Percentiles rank a stretch among this genome's conserved stretches.
These are phyloP conservation scores for Anagrus nilaparvatae DNA, from an alignment of 1,140 invertebrate genomes.

Conservation along the genomic window DNA sequence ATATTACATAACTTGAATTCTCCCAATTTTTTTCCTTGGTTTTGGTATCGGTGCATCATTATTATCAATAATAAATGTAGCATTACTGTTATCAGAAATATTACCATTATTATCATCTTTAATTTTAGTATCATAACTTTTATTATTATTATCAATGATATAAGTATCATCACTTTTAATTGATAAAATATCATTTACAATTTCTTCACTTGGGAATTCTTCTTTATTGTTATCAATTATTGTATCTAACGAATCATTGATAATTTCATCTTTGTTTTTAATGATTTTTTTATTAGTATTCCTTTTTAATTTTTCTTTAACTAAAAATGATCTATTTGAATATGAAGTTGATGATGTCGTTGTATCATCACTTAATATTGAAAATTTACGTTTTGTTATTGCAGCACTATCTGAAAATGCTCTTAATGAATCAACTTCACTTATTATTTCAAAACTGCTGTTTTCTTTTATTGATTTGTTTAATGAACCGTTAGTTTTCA, in stretches of 20 bases:
- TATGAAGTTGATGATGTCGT: too few relatives aligned
- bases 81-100: constrained; percentile 27
- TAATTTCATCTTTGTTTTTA: too few relatives aligned
- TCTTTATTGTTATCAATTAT: constrained; percentile 2
- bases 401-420: constrained; percentile 20
- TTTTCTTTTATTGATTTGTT: constrained; percentile 2
- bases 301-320: too few relatives aligned
- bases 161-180: constrained; percentile 30
- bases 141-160: constrained; percentile 20
- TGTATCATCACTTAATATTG: constrained; percentile 12
- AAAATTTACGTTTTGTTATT: constrained; percentile 12
- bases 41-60: constrained; percentile 24
- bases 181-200: constrained; percentile 15
- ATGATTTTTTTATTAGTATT: too few relatives aligned
- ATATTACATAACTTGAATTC: constrained; percentile 9
- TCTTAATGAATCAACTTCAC: constrained; percentile 16
- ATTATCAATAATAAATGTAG: constrained; percentile 33
- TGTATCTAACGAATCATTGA: constrained; percentile 9
- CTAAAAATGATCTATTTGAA: neutral
- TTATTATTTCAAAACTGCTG: constrained; percentile 5
- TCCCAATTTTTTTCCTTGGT: constrained; percentile 18
- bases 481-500: constrained; percentile 7
- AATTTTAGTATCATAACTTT: constrained; percentile 4
- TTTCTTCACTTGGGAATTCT: constrained; percentile 9
- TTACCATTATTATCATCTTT: constrained; percentile 13